These are phyloP conservation scores for Ceuthmochares aereus DNA, from an alignment of 2,113 vertebrate genomes.

Conservation along the genomic window DNA sequence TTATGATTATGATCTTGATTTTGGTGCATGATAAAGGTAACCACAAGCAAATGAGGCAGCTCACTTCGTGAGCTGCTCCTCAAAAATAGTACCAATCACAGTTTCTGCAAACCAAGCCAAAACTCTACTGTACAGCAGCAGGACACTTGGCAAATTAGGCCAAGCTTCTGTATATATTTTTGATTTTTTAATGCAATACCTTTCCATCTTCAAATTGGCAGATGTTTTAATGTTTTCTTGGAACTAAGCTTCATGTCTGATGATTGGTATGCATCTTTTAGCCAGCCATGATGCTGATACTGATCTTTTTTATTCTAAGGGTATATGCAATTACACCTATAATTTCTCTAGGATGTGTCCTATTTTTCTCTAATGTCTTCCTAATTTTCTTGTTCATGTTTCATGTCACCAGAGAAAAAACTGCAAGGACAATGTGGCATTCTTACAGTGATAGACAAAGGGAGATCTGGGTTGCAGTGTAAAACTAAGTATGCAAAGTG, in stretches of 20 bases:
- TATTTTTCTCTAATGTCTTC: background rate
- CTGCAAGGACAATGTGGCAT: background rate
- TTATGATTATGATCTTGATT: background rate
- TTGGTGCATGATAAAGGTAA: background rate
- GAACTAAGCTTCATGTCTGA: background rate
- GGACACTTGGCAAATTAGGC: background rate
- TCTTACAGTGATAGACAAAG: background rate
- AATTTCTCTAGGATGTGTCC: background rate
- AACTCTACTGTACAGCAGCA: background rate
- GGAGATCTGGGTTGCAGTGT: background rate
- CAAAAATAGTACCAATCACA: background rate
- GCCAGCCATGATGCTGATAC: background rate
- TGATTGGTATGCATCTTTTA: background rate
- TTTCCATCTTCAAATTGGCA: background rate
- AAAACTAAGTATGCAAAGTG: background rate
- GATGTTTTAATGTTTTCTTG: background rate
- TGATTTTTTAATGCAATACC: background rate
- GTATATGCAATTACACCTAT: background rate
- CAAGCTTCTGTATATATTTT: background rate
- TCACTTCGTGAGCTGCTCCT: background rate
- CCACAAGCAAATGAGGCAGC: background rate
- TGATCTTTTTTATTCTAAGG: background rate
- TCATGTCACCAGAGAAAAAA: background rate
- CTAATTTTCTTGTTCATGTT: background rate
- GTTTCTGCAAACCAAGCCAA: slow-evolving; percentile 5